Percentiles rank a stretch among this genome's conserved stretches.
phyloP scores from a whole-genome alignment of 1,140 invertebrate genomes.

The Caenorhabditis remanei region DNA sequence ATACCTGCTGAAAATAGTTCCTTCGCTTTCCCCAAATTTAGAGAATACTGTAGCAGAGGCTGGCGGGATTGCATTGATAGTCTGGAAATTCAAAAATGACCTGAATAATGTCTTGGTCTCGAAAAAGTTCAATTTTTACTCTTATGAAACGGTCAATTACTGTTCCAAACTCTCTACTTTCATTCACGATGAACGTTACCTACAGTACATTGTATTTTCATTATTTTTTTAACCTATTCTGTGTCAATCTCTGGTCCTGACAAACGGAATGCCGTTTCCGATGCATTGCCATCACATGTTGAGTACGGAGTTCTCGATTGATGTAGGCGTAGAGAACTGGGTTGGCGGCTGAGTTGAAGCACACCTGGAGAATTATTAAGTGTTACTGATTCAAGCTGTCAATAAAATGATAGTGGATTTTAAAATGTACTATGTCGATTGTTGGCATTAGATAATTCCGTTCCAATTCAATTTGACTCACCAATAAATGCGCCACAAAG shows the following conservation, averaged over 20 bases:
- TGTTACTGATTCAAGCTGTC: too few species aligned
- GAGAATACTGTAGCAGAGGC: slow-evolving; percentile 31
- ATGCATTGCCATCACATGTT: slow-evolving; percentile 70
- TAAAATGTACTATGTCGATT: too few species aligned
- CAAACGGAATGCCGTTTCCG: slow-evolving; percentile 66
- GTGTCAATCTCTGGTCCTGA: not conserved
- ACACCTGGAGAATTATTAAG: slow-evolving; percentile 60
- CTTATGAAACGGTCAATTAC: too few species aligned
- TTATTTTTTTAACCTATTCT: not conserved
- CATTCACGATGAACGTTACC: too few species aligned
- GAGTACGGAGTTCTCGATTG: slow-evolving; percentile 75
- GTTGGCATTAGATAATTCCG: too few species aligned
- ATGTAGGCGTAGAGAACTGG: slow-evolving; percentile 77
- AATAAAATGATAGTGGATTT: too few species aligned
- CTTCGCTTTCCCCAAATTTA: not conserved
- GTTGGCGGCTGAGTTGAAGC: slow-evolving; percentile 78
- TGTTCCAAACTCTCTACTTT: too few species aligned
- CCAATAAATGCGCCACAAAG: slow-evolving; percentile 74
- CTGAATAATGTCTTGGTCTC: not conserved
- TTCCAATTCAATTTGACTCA: not conserved
- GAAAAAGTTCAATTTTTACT: too few species aligned
- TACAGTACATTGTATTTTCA: not conserved
- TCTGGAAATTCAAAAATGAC: not conserved
- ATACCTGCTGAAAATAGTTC: not conserved
- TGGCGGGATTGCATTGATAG: slow-evolving; percentile 21